Conservation (phyloP, 1,140 invertebrate species). For the Drosophila lacertosa region DNA sequence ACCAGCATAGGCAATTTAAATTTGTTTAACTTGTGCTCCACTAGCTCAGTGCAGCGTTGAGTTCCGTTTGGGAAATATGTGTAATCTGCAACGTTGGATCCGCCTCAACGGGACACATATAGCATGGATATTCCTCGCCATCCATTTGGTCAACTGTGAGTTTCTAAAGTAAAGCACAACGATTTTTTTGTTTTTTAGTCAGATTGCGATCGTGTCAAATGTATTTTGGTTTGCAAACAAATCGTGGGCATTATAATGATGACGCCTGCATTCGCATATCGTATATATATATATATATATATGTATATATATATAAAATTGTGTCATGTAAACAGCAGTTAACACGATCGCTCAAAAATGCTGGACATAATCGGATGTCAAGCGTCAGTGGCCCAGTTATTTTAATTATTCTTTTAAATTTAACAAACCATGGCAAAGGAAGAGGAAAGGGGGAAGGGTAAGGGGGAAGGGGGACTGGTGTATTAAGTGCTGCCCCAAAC, state of each 20-base stretch:
- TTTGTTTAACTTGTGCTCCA: constrained; percentile 4
- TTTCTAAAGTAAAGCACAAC: no score
- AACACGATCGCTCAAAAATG: constrained; percentile 21
- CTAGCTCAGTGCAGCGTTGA: constrained; percentile 20
- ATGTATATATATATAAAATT: constrained; percentile 11
- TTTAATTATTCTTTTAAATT: constrained; percentile 60
- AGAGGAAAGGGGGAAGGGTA: constrained; percentile 13
- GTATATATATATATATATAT: background rate
- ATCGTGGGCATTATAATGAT: constrained; percentile 18
- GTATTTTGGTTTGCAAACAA: constrained; percentile 46
- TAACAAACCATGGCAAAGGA: constrained; percentile 52
- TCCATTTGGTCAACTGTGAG: constrained; percentile 18
- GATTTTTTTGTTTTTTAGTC: background rate
- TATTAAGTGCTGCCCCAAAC: no score
- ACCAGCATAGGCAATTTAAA: constrained; percentile 27
- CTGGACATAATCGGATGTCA: constrained; percentile 56
- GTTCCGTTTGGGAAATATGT: background rate
- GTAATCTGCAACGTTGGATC: background rate
- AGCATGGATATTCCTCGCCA: background rate
- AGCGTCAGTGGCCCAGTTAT: constrained; percentile 76
- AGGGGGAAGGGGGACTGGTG: background rate
- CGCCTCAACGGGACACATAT: background rate
- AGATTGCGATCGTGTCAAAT: constrained; percentile 27
- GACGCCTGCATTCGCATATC: constrained; percentile 3
- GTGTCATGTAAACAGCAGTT: constrained; percentile 43